Evolutionary conservation across 1,140 invertebrate species (phyloP).

Genomic region (Drosophila busckii): DNA sequence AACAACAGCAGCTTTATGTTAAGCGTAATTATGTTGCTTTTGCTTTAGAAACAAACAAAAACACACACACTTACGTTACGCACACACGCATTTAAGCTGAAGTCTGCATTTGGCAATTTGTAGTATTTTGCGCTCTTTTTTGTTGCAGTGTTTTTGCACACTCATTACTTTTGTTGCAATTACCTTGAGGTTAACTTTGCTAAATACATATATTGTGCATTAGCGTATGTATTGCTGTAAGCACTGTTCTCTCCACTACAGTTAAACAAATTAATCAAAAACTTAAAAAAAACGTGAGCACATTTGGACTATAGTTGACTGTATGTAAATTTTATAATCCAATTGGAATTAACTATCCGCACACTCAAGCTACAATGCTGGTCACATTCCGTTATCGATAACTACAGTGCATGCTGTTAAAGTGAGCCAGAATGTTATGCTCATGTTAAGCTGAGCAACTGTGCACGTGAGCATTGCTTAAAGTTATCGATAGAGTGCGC

Average conservation of each 20-base stretch:
- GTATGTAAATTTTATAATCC: too few species aligned
- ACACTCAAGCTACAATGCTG: too few species aligned
- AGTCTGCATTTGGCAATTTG: conserved; percentile 3
- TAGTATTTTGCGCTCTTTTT: neutral
- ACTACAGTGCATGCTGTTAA: too few species aligned
- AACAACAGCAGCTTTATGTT: too few species aligned
- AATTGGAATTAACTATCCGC: too few species aligned
- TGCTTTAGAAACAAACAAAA: conserved; percentile 19
- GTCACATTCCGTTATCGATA: too few species aligned
- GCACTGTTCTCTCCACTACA: conserved; percentile 16
- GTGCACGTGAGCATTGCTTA: too few species aligned
- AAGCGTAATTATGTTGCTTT: neutral
- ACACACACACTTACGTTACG: conserved; percentile 1
- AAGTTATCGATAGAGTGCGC: too few species aligned
- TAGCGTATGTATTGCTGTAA: conserved; percentile 1
- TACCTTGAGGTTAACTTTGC: conserved; percentile 46
- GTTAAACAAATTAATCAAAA: conserved; percentile 25
- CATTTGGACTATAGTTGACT: too few species aligned
- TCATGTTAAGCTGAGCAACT: too few species aligned
- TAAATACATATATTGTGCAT: conserved; percentile 34
- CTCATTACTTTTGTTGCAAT: conserved; percentile 28
- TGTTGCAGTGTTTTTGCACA: conserved; percentile 14
- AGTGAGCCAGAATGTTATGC: too few species aligned
- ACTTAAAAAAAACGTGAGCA: conserved; percentile 38
- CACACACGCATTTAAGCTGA: conserved; percentile 4